phyloP scores from a whole-genome alignment of 2,888 invertebrate species.

The Eudemis profundana region DNA sequence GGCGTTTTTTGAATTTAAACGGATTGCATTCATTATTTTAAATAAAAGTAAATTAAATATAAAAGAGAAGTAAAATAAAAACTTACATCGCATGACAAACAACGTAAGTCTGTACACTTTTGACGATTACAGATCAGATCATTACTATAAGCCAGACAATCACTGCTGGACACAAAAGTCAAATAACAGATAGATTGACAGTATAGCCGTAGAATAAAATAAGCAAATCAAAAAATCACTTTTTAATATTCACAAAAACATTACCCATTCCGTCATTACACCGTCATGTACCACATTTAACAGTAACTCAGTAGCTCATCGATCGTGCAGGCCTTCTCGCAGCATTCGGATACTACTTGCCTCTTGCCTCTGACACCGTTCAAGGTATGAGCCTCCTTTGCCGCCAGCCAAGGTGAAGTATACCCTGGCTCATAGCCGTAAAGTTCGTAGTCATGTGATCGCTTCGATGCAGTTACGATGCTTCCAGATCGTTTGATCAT shows the following conservation, averaged over 20 bases:
- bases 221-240: not conserved
- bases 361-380: constrained; percentile 9
- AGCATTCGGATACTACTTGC: constrained; percentile 27
- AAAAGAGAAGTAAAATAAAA: too few relatives aligned
- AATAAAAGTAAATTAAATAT: too few relatives aligned
- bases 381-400: not conserved
- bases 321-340: constrained; percentile 22
- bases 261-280: not conserved
- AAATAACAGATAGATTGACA: too few relatives aligned
- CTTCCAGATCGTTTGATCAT: constrained; percentile 3
- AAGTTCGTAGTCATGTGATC: not conserved
- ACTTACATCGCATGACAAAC: too few relatives aligned
- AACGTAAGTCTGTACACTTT: too few relatives aligned
- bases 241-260: constrained; percentile 11
- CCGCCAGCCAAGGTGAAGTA: constrained; percentile 13
- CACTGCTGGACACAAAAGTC: too few relatives aligned
- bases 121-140: too few relatives aligned
- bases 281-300: not conserved
- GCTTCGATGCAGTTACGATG: not conserved
- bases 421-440: not conserved
- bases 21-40: too few relatives aligned
- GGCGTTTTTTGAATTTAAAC: too few relatives aligned
- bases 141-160: too few relatives aligned
- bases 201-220: not conserved
- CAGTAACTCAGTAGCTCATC: constrained; percentile 23